A percentile compares a stretch with the other conserved stretches of the same genome.
Conservation (phyloP, 2,113 vertebrate species). For the Glaucomys volans region DNA sequence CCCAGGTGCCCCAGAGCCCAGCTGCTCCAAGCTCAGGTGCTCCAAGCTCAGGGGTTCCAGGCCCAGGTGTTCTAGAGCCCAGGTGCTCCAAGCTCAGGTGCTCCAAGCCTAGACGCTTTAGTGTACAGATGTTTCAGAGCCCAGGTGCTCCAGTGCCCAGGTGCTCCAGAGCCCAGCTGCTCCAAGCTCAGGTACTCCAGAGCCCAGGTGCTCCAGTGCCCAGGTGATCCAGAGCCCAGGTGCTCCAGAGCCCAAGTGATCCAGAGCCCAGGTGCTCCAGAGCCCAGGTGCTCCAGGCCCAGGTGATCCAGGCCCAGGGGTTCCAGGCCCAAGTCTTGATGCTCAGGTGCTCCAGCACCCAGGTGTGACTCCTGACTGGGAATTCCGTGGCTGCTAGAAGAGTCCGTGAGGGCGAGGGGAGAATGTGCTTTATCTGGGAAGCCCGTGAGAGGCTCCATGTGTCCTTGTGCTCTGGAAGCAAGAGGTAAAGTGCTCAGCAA, state of each 20-base stretch:
- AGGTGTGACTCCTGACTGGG: neutral
- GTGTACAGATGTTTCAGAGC: neutral
- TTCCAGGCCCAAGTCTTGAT: neutral
- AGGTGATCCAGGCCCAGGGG: no score
- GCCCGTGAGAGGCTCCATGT: fast-evolving
- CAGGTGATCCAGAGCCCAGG: fast-evolving
- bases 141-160: neutral
- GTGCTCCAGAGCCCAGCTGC: no score
- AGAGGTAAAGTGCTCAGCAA: neutral
- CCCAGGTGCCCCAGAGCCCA: neutral
- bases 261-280: neutral
- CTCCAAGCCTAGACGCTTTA: no score
- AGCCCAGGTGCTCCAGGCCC: no score
- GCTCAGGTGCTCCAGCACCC: neutral
- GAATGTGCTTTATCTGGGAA: fast-evolving
- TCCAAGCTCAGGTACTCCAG: no score
- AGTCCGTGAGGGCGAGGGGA: fast-evolving
- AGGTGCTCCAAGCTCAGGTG: neutral
- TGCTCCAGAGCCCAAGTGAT: neutral
- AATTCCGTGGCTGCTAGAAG: fast-evolving
- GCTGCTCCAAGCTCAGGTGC: no score
- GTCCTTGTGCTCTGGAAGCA: neutral
- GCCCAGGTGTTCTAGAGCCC: neutral
- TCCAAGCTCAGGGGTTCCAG: no score
- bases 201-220: no score